Percentiles rank a stretch among this genome's conserved stretches.
Conservation (phyloP, 2,888 invertebrate genomes). For the Dasypogon diadema region DNA sequence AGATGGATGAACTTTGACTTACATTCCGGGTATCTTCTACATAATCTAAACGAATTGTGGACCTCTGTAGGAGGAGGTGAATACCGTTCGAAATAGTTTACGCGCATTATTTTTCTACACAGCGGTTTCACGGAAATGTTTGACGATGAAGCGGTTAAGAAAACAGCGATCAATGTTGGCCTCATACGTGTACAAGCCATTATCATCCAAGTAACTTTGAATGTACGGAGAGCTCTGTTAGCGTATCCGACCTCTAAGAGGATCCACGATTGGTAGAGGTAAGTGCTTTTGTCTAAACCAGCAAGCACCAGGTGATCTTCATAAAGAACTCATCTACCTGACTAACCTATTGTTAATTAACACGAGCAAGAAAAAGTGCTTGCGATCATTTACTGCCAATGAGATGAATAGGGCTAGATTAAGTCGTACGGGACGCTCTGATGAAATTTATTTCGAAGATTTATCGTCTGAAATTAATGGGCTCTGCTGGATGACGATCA, state of each 20-base stretch:
- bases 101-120: conserved; percentile 16
- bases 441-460: conserved; percentile 32
- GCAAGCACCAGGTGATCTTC: conserved; percentile 1
- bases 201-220: not conserved
- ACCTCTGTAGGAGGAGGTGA: conserved; percentile 21
- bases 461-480: conserved; percentile 16
- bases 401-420: conserved; percentile 10
- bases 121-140: not conserved
- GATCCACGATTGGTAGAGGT: not conserved
- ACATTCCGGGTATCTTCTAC: too few species aligned
- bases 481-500: conserved; percentile 5
- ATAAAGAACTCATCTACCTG: conserved; percentile 18
- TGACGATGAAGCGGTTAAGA: not conserved
- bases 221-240: not conserved
- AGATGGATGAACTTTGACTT: too few species aligned
- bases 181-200: not conserved
- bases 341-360: conserved; percentile 21
- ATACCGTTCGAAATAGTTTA: conserved; percentile 33
- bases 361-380: conserved; percentile 5
- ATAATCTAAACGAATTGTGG: too few species aligned
- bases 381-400: not conserved
- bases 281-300: not conserved
- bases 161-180: conserved; percentile 5
- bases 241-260: too few species aligned
- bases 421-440: not conserved